Conservation (phyloP, 2,888 invertebrate genomes). For the Cetonia aurata region DNA sequence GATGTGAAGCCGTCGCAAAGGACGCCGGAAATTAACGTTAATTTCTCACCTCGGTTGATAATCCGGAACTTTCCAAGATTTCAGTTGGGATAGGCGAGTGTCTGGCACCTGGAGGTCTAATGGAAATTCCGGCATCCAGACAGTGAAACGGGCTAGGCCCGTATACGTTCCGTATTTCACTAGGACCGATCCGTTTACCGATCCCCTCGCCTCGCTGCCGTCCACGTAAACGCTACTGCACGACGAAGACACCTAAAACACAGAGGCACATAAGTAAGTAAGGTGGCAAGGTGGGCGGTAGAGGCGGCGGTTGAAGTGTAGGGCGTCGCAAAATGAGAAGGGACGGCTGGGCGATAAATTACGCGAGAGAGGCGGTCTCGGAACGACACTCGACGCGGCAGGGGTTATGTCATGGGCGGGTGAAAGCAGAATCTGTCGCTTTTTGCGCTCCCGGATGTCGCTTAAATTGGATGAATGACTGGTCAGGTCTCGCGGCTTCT, state of each 20-base stretch:
- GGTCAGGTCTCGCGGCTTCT: background rate
- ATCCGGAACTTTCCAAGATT: conserved; percentile 93
- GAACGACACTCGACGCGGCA: background rate
- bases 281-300: background rate
- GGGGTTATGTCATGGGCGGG: background rate
- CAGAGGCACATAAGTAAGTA: conserved; percentile 42
- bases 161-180: conserved; percentile 94
- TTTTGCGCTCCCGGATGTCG: background rate
- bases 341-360: conserved; percentile 27
- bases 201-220: conserved; percentile 94
- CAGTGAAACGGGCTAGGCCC: conserved; percentile 89
- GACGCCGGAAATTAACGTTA: conserved; percentile 31
- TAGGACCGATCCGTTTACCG: conserved; percentile 93
- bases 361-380: background rate
- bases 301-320: background rate
- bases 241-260: conserved; percentile 88
- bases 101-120: conserved; percentile 92
- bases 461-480: conserved; percentile 12
- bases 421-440: background rate
- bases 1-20: background rate
- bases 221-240: conserved; percentile 97
- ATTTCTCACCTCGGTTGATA: conserved; percentile 69
- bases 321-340: conserved; percentile 14
- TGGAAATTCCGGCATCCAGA: conserved; percentile 97
- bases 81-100: conserved; percentile 90